A percentile compares a stretch with the other conserved stretches of the same genome.
Evolutionary conservation across 2,888 invertebrate species (phyloP).

Genomic region (Blera fallax): DNA sequence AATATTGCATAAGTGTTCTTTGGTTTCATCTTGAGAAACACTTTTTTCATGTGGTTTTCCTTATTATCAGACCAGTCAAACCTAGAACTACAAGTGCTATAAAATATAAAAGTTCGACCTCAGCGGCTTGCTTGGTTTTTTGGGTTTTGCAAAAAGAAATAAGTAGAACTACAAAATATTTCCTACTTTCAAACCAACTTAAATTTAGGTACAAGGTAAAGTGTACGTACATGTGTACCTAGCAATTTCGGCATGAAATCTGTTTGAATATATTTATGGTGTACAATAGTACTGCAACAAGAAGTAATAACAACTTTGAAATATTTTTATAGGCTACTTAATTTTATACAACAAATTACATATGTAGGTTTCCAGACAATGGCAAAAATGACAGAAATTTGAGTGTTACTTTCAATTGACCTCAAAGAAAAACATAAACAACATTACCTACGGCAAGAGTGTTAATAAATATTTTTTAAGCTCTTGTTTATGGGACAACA

Average conservation of each 20-base stretch:
- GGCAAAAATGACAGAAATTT: not conserved
- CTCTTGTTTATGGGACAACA: not conserved
- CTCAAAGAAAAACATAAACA: conserved; percentile 13
- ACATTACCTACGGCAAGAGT: not conserved
- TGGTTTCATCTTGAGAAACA: not conserved
- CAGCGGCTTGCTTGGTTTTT: not conserved
- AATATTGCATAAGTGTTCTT: not conserved
- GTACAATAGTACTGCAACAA: not conserved
- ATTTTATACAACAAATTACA: not conserved
- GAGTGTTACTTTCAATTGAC: conserved; percentile 24
- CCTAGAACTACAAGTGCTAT: not conserved
- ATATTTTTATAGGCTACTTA: not conserved
- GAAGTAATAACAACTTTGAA: not conserved
- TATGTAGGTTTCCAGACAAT: not conserved
- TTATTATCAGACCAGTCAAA: not conserved
- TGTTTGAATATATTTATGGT: not conserved
- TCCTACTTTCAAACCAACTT: conserved; percentile 1
- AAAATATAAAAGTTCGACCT: not conserved
- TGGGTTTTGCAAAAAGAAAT: not conserved
- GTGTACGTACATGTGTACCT: too few relatives aligned
- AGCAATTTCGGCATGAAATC: not conserved
- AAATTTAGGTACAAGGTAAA: not conserved
- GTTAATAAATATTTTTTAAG: not conserved
- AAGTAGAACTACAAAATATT: not conserved
- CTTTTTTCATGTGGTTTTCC: not conserved